Base-by-base conservation (phyloP, 2,888 invertebrate genomes). In the Cecidostiba fungosa region DNA sequence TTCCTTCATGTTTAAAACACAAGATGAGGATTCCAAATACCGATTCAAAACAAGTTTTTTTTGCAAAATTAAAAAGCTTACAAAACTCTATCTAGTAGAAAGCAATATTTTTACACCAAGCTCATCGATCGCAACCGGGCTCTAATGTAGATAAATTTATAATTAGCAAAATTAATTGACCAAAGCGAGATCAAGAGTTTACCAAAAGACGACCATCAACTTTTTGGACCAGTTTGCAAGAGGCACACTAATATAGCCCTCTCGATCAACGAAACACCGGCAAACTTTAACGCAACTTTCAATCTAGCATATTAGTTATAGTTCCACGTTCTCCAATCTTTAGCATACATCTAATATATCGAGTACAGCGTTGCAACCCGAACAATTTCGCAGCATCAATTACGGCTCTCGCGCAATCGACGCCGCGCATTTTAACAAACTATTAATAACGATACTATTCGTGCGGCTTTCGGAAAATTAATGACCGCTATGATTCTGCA, bases 371-470 rank as follows among this genome's bases (percentile, higher is more conserved):
- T 39, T 5, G n/a, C 36, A n/a, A 39, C 39, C 19, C 19, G n/a
- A 70, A 36, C 70, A 76, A 76, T 69, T 36, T 59, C 16, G 19
- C 54, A 54, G 79, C 32, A 83, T 77, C 62, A 79, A 79, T 79
- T 76, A 84, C 77, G 12, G 69, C 43, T 29, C 50, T 16, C 29
- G 72, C 81, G 81, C 83, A 87, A 87, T 84, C 76, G n/a, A 82
- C 62, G 77, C 43, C 59, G 69, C 69, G 82, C 83, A 16, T 16
- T 82, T 86, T 84, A 84, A 79, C 85, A 78, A 86, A 87, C 86
- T 85, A 85, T 85, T 86, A 87, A 84, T 87, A 86, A 86, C 72
- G 80, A 78, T 73, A 73, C 69, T 23, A 32, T 50, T 16, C n/a
- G 59, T 19, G 23, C 59, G 8, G 29, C 73, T 39, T 2, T 47